Evolutionary conservation across 2,113 vertebrate genomes (phyloP).

Genomic region (Tauraco erythrolophus): DNA sequence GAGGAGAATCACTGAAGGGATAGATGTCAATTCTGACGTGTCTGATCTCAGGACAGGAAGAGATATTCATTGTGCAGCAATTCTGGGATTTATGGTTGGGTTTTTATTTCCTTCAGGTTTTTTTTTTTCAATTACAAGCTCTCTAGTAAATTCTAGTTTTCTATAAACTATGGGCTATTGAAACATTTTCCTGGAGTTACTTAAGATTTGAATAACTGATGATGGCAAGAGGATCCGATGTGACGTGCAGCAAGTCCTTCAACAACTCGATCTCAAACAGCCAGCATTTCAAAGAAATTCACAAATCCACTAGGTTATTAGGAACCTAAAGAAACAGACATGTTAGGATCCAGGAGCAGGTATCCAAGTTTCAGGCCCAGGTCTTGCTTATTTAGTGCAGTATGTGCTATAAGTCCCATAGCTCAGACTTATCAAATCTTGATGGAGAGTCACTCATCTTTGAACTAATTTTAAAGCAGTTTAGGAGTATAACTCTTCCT

Average conservation of each 20-base stretch:
- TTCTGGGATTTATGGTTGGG: background rate
- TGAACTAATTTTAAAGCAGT: background rate
- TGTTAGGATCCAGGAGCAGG: background rate
- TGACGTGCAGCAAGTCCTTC: background rate
- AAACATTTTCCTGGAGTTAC: background rate
- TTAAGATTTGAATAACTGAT: background rate
- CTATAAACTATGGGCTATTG: background rate
- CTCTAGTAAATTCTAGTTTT: background rate
- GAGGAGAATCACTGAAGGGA: background rate
- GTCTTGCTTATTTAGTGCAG: background rate
- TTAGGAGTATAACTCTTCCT: background rate
- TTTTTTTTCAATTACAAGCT: background rate
- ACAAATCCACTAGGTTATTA: background rate
- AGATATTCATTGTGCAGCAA: background rate
- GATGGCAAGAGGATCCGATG: background rate
- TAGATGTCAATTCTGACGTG: background rate
- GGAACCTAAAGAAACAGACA: background rate
- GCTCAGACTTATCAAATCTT: background rate
- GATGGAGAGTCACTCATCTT: background rate
- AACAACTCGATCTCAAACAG: background rate
- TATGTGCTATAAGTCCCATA: background rate
- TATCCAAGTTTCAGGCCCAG: background rate
- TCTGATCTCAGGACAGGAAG: background rate
- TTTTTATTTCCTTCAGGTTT: accelerated
- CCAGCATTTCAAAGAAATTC: background rate